phyloP scores from a whole-genome alignment of 2,113 vertebrate species.

The Onychostoma macrolepis region DNA sequence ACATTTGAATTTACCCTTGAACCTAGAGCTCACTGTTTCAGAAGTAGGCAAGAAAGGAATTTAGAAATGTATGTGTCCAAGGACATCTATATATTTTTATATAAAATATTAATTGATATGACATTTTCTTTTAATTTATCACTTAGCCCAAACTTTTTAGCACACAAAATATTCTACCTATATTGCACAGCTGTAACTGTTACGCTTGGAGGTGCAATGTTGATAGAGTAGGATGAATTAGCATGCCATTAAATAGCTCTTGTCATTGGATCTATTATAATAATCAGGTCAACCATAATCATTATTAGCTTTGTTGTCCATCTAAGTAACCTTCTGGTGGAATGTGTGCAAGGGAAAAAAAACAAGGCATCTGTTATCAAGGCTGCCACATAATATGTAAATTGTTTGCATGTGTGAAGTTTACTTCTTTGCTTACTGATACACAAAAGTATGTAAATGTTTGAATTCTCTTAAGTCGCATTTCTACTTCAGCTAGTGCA shows the following conservation, averaged over 20 bases:
- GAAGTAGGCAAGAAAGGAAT: not conserved
- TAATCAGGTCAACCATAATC: not conserved
- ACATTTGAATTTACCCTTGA: not conserved
- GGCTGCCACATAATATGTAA: not conserved
- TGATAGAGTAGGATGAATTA: not conserved
- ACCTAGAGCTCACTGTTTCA: not conserved
- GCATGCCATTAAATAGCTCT: not conserved
- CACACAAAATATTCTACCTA: not conserved
- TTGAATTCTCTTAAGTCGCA: not conserved
- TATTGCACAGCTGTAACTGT: not conserved
- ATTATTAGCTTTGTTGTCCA: not conserved
- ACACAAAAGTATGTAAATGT: slow-evolving; percentile 14
- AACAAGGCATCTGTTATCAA: not conserved
- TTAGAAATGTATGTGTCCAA: not conserved
- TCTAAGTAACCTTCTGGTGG: not conserved
- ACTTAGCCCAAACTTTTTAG: not conserved
- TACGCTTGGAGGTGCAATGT: not conserved
- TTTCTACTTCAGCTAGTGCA: not conserved
- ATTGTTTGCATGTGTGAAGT: slow-evolving; percentile 1
- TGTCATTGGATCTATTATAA: not conserved
- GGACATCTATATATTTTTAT: not conserved
- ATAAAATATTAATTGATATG: not conserved
- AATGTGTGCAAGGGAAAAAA: not conserved
- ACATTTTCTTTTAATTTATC: not conserved
- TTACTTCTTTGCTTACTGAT: not conserved